These are phyloP conservation scores for Drosophila neocordata DNA, from an alignment of 1,140 invertebrate genomes.

Conservation along the genomic window DNA sequence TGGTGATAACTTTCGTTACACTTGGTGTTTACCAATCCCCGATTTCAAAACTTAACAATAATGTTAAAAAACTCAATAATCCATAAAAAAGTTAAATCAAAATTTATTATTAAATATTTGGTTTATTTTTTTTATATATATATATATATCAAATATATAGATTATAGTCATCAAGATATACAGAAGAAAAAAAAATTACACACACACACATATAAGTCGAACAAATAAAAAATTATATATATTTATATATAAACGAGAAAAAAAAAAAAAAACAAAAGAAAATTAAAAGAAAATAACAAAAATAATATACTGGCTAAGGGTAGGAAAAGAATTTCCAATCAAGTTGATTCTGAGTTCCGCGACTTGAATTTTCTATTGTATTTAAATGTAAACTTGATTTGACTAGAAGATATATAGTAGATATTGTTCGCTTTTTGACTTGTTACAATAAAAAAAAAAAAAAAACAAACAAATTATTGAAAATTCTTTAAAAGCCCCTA, in stretches of 20 bases:
- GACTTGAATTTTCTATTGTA: conserved; percentile 14
- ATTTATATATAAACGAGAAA: conserved; percentile 25
- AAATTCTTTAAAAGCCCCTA: conserved; percentile 15
- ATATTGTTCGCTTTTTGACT: conserved; percentile 7
- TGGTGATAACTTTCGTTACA: conserved; percentile 33
- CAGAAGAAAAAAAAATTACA: conserved; percentile 45
- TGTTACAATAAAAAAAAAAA: conserved; percentile 1
- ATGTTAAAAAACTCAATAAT: conserved; percentile 31
- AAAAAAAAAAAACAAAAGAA: conserved; percentile 37
- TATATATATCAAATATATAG: conserved; percentile 52
- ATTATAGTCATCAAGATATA: conserved; percentile 60
- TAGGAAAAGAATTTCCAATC: conserved; percentile 33
- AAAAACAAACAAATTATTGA: conserved; percentile 8
- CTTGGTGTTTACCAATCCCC: conserved; percentile 19
- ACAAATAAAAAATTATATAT: too few species aligned
- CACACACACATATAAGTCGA: background rate
- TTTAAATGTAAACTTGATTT: conserved; percentile 47
- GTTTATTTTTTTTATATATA: conserved; percentile 61
- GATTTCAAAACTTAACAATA: conserved; percentile 20
- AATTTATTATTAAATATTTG: conserved; percentile 48
- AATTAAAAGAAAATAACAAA: conserved; percentile 34
- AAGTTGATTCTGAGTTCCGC: conserved; percentile 6
- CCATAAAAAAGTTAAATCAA: conserved; percentile 54
- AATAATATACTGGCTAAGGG: conserved; percentile 32
- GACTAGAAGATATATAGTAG: conserved; percentile 48